These are phyloP conservation scores for Plestiodon gilberti DNA, from an alignment of 2,113 vertebrate species.

Conservation along the genomic window DNA sequence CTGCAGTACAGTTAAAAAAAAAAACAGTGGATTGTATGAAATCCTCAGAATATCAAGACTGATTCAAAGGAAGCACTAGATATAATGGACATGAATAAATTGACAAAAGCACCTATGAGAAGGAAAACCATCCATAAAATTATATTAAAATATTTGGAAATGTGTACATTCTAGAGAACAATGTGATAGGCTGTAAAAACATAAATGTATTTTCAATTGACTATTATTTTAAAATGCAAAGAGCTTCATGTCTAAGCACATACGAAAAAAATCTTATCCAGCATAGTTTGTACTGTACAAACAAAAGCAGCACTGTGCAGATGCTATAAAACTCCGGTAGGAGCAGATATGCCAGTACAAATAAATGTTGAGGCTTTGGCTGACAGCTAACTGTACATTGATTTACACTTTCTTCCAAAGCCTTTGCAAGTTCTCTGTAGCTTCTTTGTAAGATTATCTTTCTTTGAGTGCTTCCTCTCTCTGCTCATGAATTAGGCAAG, in stretches of 20 bases:
- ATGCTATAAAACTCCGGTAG: not conserved
- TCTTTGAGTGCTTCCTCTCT: constrained; percentile 70
- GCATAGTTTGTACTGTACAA: not conserved
- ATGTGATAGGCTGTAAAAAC: not conserved
- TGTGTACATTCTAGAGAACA: not conserved
- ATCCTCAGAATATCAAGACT: not conserved
- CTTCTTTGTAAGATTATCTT: constrained; percentile 68
- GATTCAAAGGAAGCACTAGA: not conserved
- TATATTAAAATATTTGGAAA: too few species aligned
- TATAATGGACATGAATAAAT: not conserved
- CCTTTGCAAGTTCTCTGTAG: constrained; percentile 71
- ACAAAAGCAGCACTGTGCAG: not conserved
- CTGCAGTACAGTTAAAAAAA: too few species aligned
- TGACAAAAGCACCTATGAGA: not conserved
- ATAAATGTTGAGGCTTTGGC: not conserved
- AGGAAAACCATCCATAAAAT: not conserved
- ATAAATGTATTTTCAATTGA: not conserved
- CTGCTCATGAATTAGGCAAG: constrained; percentile 60
- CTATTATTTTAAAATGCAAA: not conserved
- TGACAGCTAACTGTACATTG: constrained; percentile 40
- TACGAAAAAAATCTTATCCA: constrained; percentile 27
- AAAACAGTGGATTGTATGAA: not conserved
- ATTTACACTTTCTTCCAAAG: constrained; percentile 60
- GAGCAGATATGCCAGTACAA: not conserved
- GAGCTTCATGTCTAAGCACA: constrained; percentile 4